phyloP scores from a whole-genome alignment of 2,113 vertebrate species.

The Falco punctatus region DNA sequence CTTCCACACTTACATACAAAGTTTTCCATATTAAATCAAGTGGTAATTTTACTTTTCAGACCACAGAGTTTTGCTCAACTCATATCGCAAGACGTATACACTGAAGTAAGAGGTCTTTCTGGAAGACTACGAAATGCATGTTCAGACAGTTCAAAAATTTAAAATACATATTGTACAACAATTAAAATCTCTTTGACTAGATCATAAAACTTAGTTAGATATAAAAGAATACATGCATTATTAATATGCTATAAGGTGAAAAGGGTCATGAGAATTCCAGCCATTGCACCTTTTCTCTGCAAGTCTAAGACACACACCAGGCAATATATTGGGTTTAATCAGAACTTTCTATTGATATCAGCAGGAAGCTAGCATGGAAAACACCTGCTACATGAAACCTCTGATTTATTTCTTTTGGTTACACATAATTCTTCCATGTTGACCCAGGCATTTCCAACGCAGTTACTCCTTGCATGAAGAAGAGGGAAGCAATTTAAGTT shows the following conservation, averaged over 20 bases:
- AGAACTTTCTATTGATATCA: neutral
- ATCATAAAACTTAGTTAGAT: neutral
- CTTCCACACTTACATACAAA: neutral
- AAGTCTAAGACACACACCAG: neutral
- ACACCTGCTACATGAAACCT: neutral
- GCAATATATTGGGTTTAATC: neutral
- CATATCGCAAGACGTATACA: neutral
- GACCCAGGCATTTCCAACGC: neutral
- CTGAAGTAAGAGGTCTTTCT: neutral
- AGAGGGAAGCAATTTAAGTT: neutral
- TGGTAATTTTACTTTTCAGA: neutral
- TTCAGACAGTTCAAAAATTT: neutral
- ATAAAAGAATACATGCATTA: neutral
- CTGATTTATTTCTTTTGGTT: slow-evolving; percentile 18
- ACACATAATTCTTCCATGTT: neutral
- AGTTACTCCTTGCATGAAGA: neutral
- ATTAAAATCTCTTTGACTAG: neutral
- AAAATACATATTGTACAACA: neutral
- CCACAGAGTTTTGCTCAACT: neutral
- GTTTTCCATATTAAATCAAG: neutral
- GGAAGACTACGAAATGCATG: neutral
- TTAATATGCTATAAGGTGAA: neutral
- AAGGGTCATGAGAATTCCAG: neutral
- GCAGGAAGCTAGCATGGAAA: neutral
- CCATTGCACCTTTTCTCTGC: neutral